phyloP scores from a whole-genome alignment of 2,113 vertebrate genomes.

The Malaclemys terrapin region DNA sequence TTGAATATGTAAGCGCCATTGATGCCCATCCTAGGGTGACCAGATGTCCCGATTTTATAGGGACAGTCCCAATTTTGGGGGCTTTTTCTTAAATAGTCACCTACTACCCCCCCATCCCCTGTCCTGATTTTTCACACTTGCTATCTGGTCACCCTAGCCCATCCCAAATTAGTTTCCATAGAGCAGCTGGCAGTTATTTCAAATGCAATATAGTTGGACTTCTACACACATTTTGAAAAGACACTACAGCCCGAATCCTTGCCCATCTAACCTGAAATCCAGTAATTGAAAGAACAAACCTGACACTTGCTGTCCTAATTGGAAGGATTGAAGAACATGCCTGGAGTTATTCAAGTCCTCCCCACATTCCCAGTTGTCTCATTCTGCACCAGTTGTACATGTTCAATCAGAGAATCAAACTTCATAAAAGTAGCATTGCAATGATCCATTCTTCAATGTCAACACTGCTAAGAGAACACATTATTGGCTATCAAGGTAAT shows the following conservation, averaged over 20 bases:
- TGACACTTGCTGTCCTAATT: conserved; percentile 20
- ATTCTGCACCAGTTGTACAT: conserved; percentile 6
- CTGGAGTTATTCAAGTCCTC: conserved; percentile 12
- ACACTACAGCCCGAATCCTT: neutral
- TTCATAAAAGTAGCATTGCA: conserved; percentile 14
- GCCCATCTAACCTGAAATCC: conserved; percentile 35
- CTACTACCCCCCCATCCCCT: too few species aligned
- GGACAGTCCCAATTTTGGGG: too few species aligned
- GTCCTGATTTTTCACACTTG: too few species aligned
- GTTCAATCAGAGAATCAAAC: conserved; percentile 43
- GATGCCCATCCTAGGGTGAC: neutral
- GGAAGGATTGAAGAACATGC: conserved; percentile 10
- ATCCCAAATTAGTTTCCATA: conserved; percentile 14
- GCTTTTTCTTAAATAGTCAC: too few species aligned
- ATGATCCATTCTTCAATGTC: conserved; percentile 12
- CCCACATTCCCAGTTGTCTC: neutral
- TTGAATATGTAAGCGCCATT: neutral
- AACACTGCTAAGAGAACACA: neutral
- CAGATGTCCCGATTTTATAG: too few species aligned
- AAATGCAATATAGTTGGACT: neutral
- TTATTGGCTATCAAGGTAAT: conserved; percentile 39
- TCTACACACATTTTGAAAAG: conserved; percentile 4
- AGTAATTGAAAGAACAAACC: conserved; percentile 16
- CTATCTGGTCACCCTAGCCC: neutral
- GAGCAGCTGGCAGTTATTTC: neutral